Conservation (phyloP, 2,797 vertebrate species). For the Sandelia bainsii region DNA sequence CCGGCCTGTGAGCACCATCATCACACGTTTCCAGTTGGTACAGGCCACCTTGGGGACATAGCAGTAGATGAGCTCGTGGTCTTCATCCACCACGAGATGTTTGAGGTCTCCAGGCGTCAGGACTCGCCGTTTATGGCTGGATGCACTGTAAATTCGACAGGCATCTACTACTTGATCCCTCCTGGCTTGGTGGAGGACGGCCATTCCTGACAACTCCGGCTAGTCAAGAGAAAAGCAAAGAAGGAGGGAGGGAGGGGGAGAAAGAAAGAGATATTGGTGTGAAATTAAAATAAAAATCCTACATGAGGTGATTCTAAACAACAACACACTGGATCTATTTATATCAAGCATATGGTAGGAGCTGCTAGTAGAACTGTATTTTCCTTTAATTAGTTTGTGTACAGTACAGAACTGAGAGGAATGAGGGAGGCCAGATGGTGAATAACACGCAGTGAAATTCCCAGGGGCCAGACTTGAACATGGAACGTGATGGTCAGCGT, state of each 20-base stretch:
- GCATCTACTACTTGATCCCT: constrained; percentile 93
- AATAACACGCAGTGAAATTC: neutral
- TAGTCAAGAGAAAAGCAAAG: constrained; percentile 74
- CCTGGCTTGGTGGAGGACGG: constrained; percentile 91
- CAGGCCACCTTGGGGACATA: constrained; percentile 99
- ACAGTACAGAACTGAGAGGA: neutral
- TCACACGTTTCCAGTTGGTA: constrained; percentile 99
- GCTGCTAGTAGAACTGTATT: neutral
- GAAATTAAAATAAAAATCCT: neutral
- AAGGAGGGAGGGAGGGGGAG: neutral
- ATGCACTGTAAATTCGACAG: constrained; percentile 88
- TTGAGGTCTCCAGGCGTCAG: constrained; percentile 95
- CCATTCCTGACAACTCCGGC: constrained; percentile 89
- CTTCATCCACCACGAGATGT: constrained; percentile 97
- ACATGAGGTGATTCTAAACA: neutral
- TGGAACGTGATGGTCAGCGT: neutral
- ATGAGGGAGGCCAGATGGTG: neutral
- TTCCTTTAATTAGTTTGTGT: neutral
- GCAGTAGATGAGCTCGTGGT: constrained; percentile 97
- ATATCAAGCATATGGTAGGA: neutral
- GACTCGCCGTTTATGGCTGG: constrained; percentile 91
- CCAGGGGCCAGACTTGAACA: neutral
- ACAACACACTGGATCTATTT: neutral
- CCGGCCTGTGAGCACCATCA: constrained; percentile 96
- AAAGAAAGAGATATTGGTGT: neutral